A percentile compares a stretch with the other conserved stretches of the same genome.
phyloP scores from a whole-genome alignment of 2,888 invertebrate genomes.

The Pogonocherus hispidulus region DNA sequence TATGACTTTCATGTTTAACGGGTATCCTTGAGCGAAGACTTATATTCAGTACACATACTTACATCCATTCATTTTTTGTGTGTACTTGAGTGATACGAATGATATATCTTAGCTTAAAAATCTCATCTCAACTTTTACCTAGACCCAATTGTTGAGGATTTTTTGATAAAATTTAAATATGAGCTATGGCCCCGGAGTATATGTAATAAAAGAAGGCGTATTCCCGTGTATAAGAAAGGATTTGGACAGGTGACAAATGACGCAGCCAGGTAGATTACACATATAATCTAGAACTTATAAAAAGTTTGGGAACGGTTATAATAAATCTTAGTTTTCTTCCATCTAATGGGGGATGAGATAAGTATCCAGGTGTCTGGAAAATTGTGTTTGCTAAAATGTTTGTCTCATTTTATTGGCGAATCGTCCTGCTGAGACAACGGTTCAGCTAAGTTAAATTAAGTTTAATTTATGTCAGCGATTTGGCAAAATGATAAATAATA shows the following conservation, averaged over 20 bases:
- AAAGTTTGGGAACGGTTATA: background rate
- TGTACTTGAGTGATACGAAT: background rate
- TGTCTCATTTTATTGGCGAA: background rate
- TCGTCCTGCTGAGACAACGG: too few species aligned
- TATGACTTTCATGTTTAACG: too few species aligned
- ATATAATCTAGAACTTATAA: constrained; percentile 4
- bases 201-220: background rate
- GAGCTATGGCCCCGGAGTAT: background rate
- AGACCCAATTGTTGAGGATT: constrained; percentile 1
- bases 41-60: too few species aligned
- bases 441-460: too few species aligned
- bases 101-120: background rate
- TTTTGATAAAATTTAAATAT: constrained; percentile 4
- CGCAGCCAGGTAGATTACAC: constrained; percentile 4
- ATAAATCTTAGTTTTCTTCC: background rate
- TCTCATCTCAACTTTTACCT: background rate
- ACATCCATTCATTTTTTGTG: background rate
- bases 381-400: background rate
- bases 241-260: constrained; percentile 4
- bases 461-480: too few species aligned
- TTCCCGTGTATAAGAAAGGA: background rate
- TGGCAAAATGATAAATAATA: too few species aligned
- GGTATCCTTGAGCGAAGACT: too few species aligned
- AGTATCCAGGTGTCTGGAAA: background rate
- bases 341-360: background rate